A percentile compares a stretch with the other conserved stretches of the same genome.
phyloP scores from a whole-genome alignment of 2,797 vertebrate genomes.

The Cyclopterus lumpus region DNA sequence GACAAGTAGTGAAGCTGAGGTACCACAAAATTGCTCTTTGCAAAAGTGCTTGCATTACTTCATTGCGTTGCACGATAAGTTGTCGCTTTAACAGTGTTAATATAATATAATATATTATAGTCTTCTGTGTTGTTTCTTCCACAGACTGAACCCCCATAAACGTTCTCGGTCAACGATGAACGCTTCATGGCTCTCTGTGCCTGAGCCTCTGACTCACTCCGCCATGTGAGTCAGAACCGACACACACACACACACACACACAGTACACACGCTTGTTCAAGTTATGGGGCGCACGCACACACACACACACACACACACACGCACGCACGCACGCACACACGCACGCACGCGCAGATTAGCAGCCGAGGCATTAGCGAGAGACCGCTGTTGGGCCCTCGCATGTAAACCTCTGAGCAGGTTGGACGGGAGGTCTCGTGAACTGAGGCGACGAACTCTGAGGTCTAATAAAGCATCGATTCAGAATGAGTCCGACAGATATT shows the following conservation, averaged over 20 bases:
- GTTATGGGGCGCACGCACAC: too few species aligned
- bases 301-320: slow-evolving; percentile 17
- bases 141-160: too few species aligned
- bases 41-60: not conserved
- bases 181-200: slow-evolving; percentile 21
- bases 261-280: not conserved
- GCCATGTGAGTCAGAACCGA: slow-evolving; percentile 69
- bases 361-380: slow-evolving; percentile 38
- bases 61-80: not conserved
- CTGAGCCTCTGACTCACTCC: slow-evolving; percentile 55
- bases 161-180: slow-evolving; percentile 39
- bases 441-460: not conserved
- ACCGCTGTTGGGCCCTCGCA: slow-evolving; percentile 4
- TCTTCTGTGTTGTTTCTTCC: slow-evolving; percentile 1
- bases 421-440: slow-evolving; percentile 11
- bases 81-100: not conserved
- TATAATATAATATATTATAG: not conserved
- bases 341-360: slow-evolving; percentile 61
- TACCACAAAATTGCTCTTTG: not conserved
- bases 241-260: slow-evolving; percentile 17
- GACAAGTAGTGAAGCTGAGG: not conserved
- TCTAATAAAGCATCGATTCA: not conserved
- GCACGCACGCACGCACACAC: too few species aligned
- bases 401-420: slow-evolving; percentile 41
- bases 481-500: not conserved